Conservation (phyloP, 2,113 vertebrate species). For the Rhinoderma darwinii region DNA sequence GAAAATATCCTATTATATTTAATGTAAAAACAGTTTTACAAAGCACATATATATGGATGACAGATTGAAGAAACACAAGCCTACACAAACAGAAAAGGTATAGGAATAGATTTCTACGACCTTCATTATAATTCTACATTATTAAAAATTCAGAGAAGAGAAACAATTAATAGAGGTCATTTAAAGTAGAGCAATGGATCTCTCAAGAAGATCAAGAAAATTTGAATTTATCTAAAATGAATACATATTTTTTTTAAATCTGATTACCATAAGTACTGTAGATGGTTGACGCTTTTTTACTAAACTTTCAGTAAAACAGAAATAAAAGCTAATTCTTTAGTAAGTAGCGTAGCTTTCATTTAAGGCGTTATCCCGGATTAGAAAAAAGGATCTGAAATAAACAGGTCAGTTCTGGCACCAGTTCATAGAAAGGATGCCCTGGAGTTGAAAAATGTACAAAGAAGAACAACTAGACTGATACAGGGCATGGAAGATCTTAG, state of each 20-base stretch:
- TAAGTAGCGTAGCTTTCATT: no score
- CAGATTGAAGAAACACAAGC: background rate
- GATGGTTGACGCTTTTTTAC: background rate
- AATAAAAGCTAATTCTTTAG: background rate
- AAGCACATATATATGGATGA: slow-evolving; percentile 11
- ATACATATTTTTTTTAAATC: background rate
- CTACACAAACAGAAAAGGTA: background rate
- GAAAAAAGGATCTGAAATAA: no score
- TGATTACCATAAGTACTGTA: background rate
- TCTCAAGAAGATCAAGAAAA: background rate
- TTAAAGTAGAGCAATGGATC: background rate
- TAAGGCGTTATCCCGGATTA: no score
- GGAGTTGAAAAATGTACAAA: no score
- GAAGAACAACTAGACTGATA: no score
- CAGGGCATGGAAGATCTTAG: no score
- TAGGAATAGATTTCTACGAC: background rate
- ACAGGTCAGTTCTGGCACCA: no score
- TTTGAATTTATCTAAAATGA: background rate
- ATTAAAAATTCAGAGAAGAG: background rate
- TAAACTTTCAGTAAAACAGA: background rate
- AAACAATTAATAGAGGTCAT: background rate
- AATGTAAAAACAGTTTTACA: slow-evolving; percentile 17
- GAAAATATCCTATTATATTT: slow-evolving; percentile 36
- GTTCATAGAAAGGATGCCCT: no score
- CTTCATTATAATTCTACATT: background rate